Conservation (phyloP, 1,140 invertebrate genomes). For the Heliconius himera region DNA sequence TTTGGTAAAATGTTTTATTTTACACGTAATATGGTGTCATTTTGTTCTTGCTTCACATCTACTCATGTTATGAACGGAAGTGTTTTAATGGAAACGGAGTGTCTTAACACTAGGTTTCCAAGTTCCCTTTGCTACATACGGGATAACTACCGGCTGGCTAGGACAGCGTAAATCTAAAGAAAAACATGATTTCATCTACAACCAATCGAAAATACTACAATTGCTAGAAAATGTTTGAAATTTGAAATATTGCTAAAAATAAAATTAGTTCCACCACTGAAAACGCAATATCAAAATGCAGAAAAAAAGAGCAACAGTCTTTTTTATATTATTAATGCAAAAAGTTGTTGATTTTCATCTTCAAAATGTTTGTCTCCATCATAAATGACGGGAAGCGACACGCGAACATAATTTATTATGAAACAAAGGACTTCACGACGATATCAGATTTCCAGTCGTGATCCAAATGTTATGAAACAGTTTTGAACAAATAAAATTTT, state of each 20-base stretch:
- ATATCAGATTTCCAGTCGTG: not conserved
- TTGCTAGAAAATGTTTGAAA: too few relatives aligned
- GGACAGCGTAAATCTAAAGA: too few relatives aligned
- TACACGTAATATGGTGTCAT: not conserved
- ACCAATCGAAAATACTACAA: too few relatives aligned
- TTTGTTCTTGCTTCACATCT: too few relatives aligned
- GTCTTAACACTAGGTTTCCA: too few relatives aligned
- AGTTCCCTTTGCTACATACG: too few relatives aligned
- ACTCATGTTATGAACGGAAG: too few relatives aligned
- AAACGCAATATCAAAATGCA: too few relatives aligned
- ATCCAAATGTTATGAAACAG: not conserved
- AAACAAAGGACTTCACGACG: not conserved
- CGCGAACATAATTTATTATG: conserved; percentile 3
- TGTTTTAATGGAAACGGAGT: too few relatives aligned
- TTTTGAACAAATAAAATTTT: conserved; percentile 4
- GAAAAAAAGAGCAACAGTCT: not conserved
- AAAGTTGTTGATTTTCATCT: not conserved
- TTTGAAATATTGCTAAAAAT: too few relatives aligned
- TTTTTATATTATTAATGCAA: not conserved
- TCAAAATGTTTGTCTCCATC: not conserved
- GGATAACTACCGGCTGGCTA: too few relatives aligned
- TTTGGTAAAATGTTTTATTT: not conserved
- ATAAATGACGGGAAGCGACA: not conserved
- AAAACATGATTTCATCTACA: too few relatives aligned
- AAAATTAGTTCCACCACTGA: not conserved